A percentile compares a stretch with the other conserved stretches of the same genome.
Conservation (phyloP, 2,113 vertebrate species). For the Gorsachius goisagi region DNA sequence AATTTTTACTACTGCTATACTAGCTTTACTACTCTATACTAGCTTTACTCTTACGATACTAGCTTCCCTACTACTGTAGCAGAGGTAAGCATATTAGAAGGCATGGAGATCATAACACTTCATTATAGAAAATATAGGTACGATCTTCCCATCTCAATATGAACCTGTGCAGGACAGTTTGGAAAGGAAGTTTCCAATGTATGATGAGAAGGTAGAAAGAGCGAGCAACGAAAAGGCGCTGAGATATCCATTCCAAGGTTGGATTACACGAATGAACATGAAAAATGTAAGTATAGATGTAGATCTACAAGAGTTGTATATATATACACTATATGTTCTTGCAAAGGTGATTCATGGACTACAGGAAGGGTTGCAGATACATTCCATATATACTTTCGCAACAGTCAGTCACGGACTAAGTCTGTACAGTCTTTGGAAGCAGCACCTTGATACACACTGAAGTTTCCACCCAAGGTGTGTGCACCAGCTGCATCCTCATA, state of each 20-base stretch:
- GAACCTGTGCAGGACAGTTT: neutral
- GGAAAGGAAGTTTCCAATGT: neutral
- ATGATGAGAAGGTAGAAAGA: neutral
- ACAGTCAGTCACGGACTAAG: neutral
- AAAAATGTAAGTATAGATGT: neutral
- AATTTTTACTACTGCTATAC: neutral
- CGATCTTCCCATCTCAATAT: neutral
- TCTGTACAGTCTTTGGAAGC: neutral
- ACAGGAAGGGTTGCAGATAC: neutral
- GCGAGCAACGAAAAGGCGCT: neutral
- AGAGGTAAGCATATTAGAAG: neutral
- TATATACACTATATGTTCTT: neutral
- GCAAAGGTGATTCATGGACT: neutral
- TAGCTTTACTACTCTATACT: neutral
- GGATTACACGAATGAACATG: neutral
- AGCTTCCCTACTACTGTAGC: neutral
- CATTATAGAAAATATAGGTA: neutral
- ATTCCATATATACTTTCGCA: neutral
- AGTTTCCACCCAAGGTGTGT: neutral
- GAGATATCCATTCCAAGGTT: neutral
- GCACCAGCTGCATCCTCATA: neutral
- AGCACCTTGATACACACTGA: neutral
- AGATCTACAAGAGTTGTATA: neutral
- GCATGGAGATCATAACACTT: neutral
- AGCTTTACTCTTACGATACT: neutral